Conservation (phyloP, 1,140 invertebrate species). For the Lucilia cuprina region DNA sequence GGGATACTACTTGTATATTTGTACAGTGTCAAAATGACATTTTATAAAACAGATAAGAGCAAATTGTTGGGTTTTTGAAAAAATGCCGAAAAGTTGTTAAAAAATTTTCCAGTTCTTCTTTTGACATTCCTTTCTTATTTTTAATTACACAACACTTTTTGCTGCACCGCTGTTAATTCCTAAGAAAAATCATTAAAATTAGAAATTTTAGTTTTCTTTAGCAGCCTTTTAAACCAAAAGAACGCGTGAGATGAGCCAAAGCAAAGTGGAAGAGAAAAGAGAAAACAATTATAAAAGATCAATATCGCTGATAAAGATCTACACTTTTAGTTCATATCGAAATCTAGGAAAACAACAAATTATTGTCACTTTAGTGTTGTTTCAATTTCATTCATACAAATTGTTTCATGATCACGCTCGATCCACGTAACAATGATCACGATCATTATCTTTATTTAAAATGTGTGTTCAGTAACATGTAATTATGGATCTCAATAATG, state of each 20-base stretch:
- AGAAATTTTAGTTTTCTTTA: not conserved
- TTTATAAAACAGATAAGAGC: not conserved
- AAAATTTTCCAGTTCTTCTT: not conserved
- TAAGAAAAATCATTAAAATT: slow-evolving; percentile 3
- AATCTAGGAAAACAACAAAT: slow-evolving; percentile 14
- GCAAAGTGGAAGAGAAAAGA: not conserved
- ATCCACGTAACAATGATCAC: not conserved
- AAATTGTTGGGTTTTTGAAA: not conserved
- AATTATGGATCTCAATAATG: not conserved
- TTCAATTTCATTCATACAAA: slow-evolving; percentile 1
- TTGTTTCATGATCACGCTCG: not conserved
- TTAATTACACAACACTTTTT: not conserved
- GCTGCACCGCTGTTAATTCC: not conserved
- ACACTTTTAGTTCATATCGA: not conserved
- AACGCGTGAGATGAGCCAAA: not conserved
- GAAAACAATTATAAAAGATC: slow-evolving; percentile 2
- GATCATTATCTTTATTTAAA: not conserved
- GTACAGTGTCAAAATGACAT: slow-evolving; percentile 3
- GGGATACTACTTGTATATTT: too few species aligned
- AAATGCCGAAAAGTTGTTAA: not conserved
- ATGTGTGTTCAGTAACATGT: not conserved
- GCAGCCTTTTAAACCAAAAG: not conserved
- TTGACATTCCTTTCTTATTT: not conserved
- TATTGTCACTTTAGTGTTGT: slow-evolving; percentile 15
- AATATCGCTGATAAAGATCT: not conserved